Evolutionary conservation across 2,888 invertebrate genomes (phyloP).

Genomic region (Phorcus lineatus): DNA sequence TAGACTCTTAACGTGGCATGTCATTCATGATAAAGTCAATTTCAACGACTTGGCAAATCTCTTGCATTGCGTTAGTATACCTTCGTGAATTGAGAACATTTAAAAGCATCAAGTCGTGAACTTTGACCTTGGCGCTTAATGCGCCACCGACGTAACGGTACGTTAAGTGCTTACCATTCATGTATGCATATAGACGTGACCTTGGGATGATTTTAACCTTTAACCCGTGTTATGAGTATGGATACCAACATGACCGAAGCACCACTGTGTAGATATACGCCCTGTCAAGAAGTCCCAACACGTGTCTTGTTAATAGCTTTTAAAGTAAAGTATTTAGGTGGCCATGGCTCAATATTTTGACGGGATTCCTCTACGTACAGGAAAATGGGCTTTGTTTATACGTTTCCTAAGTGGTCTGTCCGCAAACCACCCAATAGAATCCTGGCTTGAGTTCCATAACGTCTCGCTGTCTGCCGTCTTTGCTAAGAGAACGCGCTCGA

Average conservation of each 20-base stretch:
- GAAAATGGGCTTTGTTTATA: constrained; percentile 22
- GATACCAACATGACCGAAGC: constrained; percentile 1
- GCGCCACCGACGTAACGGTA: no score
- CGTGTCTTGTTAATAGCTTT: constrained; percentile 18
- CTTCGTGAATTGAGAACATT: no score
- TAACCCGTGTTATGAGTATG: background rate
- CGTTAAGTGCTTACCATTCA: no score
- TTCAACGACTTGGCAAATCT: background rate
- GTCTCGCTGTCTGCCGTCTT: no score
- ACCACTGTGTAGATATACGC: background rate
- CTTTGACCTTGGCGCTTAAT: no score
- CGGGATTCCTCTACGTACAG: constrained; percentile 8
- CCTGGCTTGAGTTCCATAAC: no score
- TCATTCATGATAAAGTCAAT: background rate
- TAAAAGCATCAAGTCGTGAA: no score
- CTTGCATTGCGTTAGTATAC: no score
- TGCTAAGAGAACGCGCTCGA: no score
- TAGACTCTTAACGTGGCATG: background rate
- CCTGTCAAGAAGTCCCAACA: constrained; percentile 5
- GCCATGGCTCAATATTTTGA: constrained; percentile 12
- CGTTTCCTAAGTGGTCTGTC: constrained; percentile 3
- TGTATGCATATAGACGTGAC: background rate
- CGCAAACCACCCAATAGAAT: background rate
- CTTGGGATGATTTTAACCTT: background rate
- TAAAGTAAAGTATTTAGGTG: constrained; percentile 21